phyloP scores from a whole-genome alignment of 2,797 vertebrate genomes.

The Amphiprion clarkii region DNA sequence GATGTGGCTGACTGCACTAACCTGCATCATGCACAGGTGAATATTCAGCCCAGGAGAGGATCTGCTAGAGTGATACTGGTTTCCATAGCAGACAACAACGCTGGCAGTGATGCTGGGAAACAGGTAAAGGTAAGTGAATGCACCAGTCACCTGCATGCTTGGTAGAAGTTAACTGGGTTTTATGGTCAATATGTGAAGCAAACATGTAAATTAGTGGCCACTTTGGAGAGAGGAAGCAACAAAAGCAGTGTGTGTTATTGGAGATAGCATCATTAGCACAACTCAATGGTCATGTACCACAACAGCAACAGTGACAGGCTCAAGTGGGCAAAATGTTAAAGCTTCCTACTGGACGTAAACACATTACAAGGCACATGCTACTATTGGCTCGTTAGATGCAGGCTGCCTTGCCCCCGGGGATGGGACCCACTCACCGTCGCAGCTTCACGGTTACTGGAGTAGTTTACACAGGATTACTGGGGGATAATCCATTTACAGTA shows the following conservation, averaged over 20 bases:
- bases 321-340: not conserved
- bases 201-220: not conserved
- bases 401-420: conserved; percentile 34
- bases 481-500: conserved; percentile 84
- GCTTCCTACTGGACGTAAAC: conserved; percentile 6
- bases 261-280: not conserved
- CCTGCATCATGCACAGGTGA: conserved; percentile 65
- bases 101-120: conserved; percentile 53
- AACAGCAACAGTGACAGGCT: not conserved
- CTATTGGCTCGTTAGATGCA: conserved; percentile 30
- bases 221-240: not conserved
- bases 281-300: not conserved
- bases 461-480: conserved; percentile 85
- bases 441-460: conserved; percentile 75
- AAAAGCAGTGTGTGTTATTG: not conserved
- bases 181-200: not conserved
- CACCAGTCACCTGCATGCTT: conserved; percentile 41
- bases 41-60: conserved; percentile 43
- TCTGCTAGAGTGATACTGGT: conserved; percentile 30
- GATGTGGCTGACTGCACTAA: conserved; percentile 49
- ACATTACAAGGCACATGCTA: not conserved
- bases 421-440: conserved; percentile 50
- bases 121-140: conserved; percentile 73
- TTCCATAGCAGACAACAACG: conserved; percentile 43
- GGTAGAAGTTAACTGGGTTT: not conserved